phyloP scores from a whole-genome alignment of 35 echinoderm and acorn worm genomes.

The Diadema setosum region DNA sequence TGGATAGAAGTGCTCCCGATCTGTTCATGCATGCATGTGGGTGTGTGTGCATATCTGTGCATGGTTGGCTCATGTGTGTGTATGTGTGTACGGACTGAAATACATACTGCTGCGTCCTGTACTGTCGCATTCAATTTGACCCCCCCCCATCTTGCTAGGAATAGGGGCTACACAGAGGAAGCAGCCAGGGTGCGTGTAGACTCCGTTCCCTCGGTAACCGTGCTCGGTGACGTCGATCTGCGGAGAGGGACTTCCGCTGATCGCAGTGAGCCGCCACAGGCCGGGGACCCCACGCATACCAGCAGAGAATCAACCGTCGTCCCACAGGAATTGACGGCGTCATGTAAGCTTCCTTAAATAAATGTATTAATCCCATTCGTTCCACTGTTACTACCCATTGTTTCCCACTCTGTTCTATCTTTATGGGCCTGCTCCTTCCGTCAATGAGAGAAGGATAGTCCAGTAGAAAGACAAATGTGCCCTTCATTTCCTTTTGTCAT shows the following conservation, averaged over 20 bases:
- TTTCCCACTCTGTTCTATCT: too few relatives aligned
- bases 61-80: background rate
- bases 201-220: constrained; percentile 33
- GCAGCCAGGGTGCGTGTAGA: constrained; percentile 30
- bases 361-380: too few relatives aligned
- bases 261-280: background rate
- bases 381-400: too few relatives aligned
- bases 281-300: background rate
- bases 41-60: background rate
- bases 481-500: too few relatives aligned
- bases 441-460: too few relatives aligned
- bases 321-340: background rate
- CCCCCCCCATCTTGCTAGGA: constrained; percentile 10
- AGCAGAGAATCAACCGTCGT: background rate
- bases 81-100: background rate
- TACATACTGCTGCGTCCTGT: background rate
- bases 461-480: too few relatives aligned
- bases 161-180: constrained; percentile 57
- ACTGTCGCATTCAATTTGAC: background rate
- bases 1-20: too few relatives aligned
- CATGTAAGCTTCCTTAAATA: background rate
- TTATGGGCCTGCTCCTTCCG: too few relatives aligned
- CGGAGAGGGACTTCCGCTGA: background rate
- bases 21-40: too few relatives aligned
- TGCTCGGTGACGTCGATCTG: constrained; percentile 36